These are phyloP conservation scores for Cistogaster globosa DNA, from an alignment of 2,888 invertebrate species.

Conservation along the genomic window DNA sequence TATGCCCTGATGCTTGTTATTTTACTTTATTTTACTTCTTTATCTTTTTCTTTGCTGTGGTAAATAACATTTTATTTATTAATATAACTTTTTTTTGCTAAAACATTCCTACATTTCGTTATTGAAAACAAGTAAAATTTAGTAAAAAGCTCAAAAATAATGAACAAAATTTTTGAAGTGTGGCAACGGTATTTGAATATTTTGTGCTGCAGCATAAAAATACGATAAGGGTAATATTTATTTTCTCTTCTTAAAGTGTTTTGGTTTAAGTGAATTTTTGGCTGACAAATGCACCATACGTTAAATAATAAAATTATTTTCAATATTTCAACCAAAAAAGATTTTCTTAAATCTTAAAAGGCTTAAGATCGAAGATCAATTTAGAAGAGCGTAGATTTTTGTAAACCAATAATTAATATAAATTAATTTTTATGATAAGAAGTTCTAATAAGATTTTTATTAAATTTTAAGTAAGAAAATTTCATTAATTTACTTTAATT, in stretches of 20 bases:
- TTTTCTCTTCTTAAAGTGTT: background rate
- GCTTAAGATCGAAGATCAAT: background rate
- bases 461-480: background rate
- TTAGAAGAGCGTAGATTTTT: background rate
- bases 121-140: background rate
- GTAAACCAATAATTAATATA: background rate
- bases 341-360: background rate
- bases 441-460: background rate
- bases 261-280: too few species aligned
- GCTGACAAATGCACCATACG: background rate
- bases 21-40: background rate
- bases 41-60: background rate
- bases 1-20: conserved; percentile 25
- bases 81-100: background rate
- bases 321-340: conserved; percentile 13
- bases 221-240: background rate
- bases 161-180: background rate
- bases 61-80: conserved; percentile 1
- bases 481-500: too few species aligned
- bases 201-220: conserved; percentile 15
- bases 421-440: background rate
- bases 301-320: conserved; percentile 3
- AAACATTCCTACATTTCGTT: background rate
- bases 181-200: background rate
- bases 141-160: background rate